Conservation (phyloP, 64 coral and sea anemone genomes). For the Trachythela sp. region DNA sequence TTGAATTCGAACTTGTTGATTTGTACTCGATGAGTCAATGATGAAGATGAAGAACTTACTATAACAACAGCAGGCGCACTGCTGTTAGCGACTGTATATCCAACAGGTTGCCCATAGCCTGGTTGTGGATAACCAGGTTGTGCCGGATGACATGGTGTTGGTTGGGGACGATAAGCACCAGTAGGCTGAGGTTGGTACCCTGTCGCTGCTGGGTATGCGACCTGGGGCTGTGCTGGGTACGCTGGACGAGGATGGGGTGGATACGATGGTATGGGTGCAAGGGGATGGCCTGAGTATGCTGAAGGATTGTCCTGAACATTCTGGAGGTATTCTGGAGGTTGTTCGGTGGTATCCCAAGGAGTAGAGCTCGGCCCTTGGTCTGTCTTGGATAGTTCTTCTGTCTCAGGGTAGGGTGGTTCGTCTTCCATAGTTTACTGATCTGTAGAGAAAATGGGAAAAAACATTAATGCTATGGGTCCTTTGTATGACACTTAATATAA, state of each 20-base stretch:
- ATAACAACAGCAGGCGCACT: not conserved
- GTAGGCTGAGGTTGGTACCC: too few species aligned
- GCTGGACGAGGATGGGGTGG: not conserved
- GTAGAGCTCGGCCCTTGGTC: too few species aligned
- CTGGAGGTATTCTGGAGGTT: not conserved
- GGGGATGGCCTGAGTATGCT: not conserved
- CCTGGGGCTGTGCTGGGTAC: not conserved
- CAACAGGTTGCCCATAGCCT: not conserved
- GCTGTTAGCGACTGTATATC: not conserved
- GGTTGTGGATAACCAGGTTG: not conserved
- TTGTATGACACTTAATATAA: too few species aligned
- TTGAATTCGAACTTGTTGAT: too few species aligned
- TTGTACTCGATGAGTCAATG: too few species aligned
- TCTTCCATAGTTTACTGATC: not conserved
- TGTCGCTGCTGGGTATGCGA: too few species aligned
- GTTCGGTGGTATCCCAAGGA: not conserved
- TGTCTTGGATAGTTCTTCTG: too few species aligned
- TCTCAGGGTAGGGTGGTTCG: too few species aligned
- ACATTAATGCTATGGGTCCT: too few species aligned
- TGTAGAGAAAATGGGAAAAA: too few species aligned
- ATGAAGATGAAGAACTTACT: too few species aligned
- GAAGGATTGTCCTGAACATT: too few species aligned
- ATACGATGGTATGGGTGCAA: not conserved
- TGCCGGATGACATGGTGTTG: not conserved
- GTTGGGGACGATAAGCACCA: not conserved